phyloP scores from a whole-genome alignment of 2,888 invertebrate species.

The Allolobophora icterica region DNA sequence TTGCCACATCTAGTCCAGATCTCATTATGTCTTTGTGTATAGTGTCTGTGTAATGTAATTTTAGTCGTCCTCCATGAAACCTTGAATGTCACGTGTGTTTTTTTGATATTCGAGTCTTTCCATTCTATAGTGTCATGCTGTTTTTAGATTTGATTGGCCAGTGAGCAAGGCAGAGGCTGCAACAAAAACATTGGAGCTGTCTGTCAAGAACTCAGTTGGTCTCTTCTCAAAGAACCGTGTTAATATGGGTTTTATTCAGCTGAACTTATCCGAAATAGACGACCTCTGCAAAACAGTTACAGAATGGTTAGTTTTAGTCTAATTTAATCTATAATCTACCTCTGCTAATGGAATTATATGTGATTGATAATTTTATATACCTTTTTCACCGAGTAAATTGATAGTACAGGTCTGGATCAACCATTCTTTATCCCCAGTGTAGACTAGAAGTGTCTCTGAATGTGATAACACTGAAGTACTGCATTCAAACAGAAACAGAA shows the following conservation, averaged over 20 bases:
- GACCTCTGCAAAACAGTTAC: constrained; percentile 76
- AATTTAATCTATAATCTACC: neutral
- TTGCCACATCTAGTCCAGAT: neutral
- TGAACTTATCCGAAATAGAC: constrained; percentile 75
- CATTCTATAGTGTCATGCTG: neutral
- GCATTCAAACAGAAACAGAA: too few relatives aligned
- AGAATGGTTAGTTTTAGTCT: constrained; percentile 71
- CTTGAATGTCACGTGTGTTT: neutral
- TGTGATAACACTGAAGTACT: too few relatives aligned
- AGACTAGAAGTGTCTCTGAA: too few relatives aligned
- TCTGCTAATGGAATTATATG: neutral
- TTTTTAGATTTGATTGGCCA: constrained; percentile 77
- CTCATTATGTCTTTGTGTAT: neutral
- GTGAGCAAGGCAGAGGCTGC: constrained; percentile 82
- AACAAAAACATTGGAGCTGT: constrained; percentile 80
- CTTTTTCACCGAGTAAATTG: too few relatives aligned
- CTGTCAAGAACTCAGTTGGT: constrained; percentile 71
- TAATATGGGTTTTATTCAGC: constrained; percentile 70
- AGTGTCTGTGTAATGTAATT: neutral
- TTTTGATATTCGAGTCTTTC: neutral
- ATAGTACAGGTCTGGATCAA: too few relatives aligned
- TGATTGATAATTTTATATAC: too few relatives aligned
- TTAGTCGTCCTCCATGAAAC: neutral
- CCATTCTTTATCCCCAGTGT: too few relatives aligned
- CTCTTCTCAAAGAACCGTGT: constrained; percentile 80